phyloP scores from a whole-genome alignment of 2,888 invertebrate species.

The Thecocarcelia acutangulata region DNA sequence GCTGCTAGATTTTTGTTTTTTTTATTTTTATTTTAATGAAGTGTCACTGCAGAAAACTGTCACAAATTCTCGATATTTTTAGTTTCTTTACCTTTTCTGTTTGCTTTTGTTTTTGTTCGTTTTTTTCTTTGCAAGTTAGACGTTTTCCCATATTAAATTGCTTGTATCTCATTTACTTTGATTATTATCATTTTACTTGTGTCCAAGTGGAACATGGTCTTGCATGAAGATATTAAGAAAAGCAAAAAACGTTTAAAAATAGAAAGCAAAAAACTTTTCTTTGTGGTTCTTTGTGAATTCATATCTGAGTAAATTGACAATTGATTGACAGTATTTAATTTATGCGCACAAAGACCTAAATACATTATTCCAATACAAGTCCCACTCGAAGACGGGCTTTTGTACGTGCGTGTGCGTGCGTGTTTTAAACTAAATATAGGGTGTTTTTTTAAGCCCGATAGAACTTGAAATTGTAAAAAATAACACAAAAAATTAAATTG shows the following conservation, averaged over 20 bases:
- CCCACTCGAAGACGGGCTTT: background rate
- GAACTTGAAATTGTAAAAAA: too few relatives aligned
- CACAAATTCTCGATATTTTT: conserved; percentile 39
- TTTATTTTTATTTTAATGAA: conserved; percentile 50
- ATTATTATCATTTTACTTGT: conserved; percentile 5
- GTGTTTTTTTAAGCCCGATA: too few relatives aligned
- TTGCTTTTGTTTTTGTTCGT: background rate
- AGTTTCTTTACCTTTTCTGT: background rate
- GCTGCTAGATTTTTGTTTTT: background rate
- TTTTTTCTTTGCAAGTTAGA: background rate
- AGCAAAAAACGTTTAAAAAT: too few relatives aligned
- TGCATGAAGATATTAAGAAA: conserved; percentile 7
- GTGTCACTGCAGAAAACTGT: conserved; percentile 66
- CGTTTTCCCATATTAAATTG: background rate
- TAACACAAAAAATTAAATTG: too few relatives aligned
- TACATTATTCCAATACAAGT: background rate
- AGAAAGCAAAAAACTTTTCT: conserved; percentile 9
- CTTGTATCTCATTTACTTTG: background rate
- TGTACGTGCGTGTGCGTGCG: too few relatives aligned
- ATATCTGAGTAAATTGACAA: conserved; percentile 53
- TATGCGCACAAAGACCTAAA: conserved; percentile 18
- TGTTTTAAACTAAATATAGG: too few relatives aligned
- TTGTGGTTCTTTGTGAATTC: conserved; percentile 28
- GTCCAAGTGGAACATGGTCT: conserved; percentile 40
- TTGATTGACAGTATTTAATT: conserved; percentile 52